Percentiles rank a stretch among this genome's conserved stretches.
Evolutionary conservation across 2,888 invertebrate species (phyloP).

Genomic region (Tiphia femorata): DNA sequence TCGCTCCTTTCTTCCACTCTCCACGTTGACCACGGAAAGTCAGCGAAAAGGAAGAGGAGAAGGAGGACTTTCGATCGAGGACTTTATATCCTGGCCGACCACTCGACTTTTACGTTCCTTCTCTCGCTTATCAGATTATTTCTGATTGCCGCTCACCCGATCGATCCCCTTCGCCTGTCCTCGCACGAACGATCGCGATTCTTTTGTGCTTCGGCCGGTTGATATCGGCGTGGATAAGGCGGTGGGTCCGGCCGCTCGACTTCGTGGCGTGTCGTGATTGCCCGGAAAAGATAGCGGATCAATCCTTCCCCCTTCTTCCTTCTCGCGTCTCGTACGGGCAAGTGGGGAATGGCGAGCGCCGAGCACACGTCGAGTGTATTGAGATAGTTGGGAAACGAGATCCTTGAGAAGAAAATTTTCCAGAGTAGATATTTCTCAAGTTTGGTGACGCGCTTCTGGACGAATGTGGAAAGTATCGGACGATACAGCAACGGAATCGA

Average conservation of each 20-base stretch:
- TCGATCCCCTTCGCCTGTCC: slow-evolving; percentile 33
- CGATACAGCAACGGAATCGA: no score
- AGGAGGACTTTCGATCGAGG: slow-evolving; percentile 12
- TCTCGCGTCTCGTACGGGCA: no score
- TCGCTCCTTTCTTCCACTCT: neutral
- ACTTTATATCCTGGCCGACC: neutral
- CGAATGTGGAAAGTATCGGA: no score
- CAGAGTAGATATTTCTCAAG: no score
- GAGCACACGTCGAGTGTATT: no score
- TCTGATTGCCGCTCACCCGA: slow-evolving; percentile 24
- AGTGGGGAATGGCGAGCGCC: no score
- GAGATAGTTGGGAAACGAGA: no score
- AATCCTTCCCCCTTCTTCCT: no score
- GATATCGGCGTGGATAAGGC: slow-evolving; percentile 41
- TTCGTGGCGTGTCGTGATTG: slow-evolving; percentile 41
- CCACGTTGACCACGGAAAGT: no score
- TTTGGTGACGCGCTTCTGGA: no score
- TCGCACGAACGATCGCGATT: slow-evolving; percentile 41
- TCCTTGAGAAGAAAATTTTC: no score
- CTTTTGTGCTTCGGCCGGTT: slow-evolving; percentile 27
- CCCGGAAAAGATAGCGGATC: slow-evolving; percentile 38
- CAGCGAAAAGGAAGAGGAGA: no score
- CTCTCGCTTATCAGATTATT: slow-evolving; percentile 34
- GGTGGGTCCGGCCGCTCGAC: slow-evolving; percentile 23
- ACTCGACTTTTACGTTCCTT: slow-evolving; percentile 15